Evolutionary conservation across 1,140 invertebrate genomes (phyloP).

Genomic region (Phthorimaea operculella): DNA sequence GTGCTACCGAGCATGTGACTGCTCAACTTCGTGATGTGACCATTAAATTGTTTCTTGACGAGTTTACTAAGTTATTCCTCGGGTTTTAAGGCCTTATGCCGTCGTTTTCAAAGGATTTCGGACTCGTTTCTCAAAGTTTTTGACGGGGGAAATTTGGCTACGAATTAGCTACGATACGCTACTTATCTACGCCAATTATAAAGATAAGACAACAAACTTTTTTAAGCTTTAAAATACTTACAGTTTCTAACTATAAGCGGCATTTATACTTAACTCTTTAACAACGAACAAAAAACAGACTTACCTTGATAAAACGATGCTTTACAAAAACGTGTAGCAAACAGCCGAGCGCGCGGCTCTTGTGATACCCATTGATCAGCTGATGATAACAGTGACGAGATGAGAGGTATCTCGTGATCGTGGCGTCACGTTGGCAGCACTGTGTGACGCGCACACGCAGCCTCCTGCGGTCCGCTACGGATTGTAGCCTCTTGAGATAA

Average conservation of each 20-base stretch:
- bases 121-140: no score
- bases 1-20: conserved; percentile 58
- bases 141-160: neutral
- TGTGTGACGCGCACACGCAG: conserved; percentile 35
- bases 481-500: no score
- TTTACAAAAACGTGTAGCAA: neutral
- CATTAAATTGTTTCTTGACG: conserved; percentile 25
- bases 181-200: no score
- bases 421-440: conserved; percentile 40
- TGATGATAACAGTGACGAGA: conserved; percentile 61
- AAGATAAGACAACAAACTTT: no score
- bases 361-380: conserved; percentile 45
- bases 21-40: conserved; percentile 46
- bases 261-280: no score
- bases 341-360: conserved; percentile 24
- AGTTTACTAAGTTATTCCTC: neutral
- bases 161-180: neutral
- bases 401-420: conserved; percentile 57
- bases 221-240: no score
- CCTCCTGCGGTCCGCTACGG: conserved; percentile 23
- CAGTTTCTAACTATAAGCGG: no score
- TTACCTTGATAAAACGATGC: neutral
- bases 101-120: no score
- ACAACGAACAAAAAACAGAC: neutral
- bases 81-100: no score